phyloP scores from a whole-genome alignment of 2,797 vertebrate genomes.

The Hirundo rustica region DNA sequence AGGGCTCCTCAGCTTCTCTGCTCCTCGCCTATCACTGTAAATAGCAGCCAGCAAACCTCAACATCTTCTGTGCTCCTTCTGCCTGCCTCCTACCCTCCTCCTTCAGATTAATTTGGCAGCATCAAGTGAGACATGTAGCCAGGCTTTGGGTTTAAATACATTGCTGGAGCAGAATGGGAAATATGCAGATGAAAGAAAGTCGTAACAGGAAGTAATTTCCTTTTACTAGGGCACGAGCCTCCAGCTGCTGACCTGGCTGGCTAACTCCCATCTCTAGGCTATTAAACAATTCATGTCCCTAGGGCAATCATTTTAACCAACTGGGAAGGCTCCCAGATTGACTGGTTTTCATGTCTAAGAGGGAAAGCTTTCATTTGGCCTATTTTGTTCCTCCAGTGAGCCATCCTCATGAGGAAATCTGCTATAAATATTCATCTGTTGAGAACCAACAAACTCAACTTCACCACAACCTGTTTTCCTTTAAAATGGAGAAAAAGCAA shows the following conservation, averaged over 20 bases:
- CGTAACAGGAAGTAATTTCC: conserved; percentile 46
- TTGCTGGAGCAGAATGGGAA: conserved; percentile 32
- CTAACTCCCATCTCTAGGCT: conserved; percentile 16
- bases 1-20: neutral
- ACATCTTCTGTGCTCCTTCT: neutral
- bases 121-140: neutral
- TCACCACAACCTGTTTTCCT: neutral
- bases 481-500: neutral
- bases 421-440: neutral
- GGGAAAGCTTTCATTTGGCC: neutral
- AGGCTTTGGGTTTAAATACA: conserved; percentile 5
- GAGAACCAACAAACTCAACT: neutral
- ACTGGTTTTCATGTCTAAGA: neutral
- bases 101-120: neutral
- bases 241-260: conserved; percentile 34
- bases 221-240: conserved; percentile 6
- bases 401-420: neutral
- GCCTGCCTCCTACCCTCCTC: neutral
- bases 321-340: conserved; percentile 34
- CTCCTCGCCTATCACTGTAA: neutral
- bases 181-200: conserved; percentile 36
- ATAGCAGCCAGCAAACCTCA: neutral
- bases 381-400: neutral
- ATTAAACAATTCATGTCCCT: conserved; percentile 13
- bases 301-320: neutral